Evolutionary conservation across 2,113 vertebrate species (phyloP).

Genomic region (Sylvicapra grimmia): DNA sequence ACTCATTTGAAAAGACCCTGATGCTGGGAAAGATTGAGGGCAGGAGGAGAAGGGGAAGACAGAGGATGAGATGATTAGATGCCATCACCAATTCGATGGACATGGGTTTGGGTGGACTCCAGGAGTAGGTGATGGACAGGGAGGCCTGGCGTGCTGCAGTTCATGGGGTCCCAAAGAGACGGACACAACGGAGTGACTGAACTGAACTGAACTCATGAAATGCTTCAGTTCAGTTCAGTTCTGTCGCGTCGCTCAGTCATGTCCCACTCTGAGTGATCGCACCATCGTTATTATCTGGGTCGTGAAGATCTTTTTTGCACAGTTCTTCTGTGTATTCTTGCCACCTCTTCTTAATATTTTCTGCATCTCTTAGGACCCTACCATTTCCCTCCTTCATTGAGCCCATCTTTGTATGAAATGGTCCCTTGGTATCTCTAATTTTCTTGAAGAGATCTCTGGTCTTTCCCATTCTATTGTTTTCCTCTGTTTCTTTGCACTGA

Average conservation of each 20-base stretch:
- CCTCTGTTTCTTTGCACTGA: neutral
- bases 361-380: neutral
- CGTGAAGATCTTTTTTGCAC: neutral
- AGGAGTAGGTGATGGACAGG: too few species aligned
- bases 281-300: neutral
- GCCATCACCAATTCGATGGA: too few species aligned
- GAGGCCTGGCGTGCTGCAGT: too few species aligned
- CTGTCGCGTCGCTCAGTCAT: fast-evolving
- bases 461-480: neutral
- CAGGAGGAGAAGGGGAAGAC: too few species aligned
- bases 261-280: too few species aligned
- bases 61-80: too few species aligned
- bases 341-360: neutral
- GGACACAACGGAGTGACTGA: too few species aligned
- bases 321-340: neutral
- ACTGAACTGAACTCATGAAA: neutral
- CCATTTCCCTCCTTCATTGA: neutral
- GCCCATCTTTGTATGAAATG: neutral
- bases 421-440: neutral
- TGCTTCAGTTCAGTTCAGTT: too few species aligned
- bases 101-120: too few species aligned
- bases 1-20: too few species aligned
- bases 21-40: too few species aligned
- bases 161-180: too few species aligned
- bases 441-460: neutral